Evolutionary conservation across 2,797 vertebrate genomes (phyloP), one percentile per base, ranked within the genome.

Genomic region (Mycteria americana): DNA sequence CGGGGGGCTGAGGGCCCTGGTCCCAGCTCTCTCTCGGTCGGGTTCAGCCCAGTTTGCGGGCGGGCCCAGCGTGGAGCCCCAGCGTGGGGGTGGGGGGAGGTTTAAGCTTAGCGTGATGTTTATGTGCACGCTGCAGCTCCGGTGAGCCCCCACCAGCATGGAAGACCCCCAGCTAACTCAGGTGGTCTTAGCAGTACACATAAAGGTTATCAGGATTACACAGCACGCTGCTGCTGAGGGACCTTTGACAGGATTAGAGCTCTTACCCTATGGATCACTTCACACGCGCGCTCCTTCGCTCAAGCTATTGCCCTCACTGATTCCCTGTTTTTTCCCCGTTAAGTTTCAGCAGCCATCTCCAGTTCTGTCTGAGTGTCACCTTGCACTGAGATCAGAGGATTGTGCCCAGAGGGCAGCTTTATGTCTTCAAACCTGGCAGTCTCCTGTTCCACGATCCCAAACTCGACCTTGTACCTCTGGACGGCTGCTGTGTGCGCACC

Each of bases 351-450:
- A 12, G 18, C 18, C 1, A 27, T 30, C 25, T 39, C 28, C 45
- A 31, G n/a, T 11, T 31, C n/a, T 11, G 5, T 16, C 24, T 3
- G 2, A 13, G 23, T 1, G 21, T 18, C 28, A 0, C 35, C 46
- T 41, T 4, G 30, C 17, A 12, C 57, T 2, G 13, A 33, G 35
- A 8, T 31, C 4, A 2, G 43, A 77, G 28, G 5, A 3, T 11
- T 7, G 46, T 39, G 35, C 57, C 13, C 17, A 3, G 30, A 21
- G 6, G 17, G 30, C 17, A 23, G 23, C 22, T 19, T 33, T 39
- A 30, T 27, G 18, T 39, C 57, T 62, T 63, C 46, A 21, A 11
- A 21, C 21, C 18, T 10, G 22, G 13, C 21, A 7, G 22, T 12
- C 30, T 50, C 35, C 35, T 24, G 22, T 33, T 62, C 23, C 35